Base-by-base conservation (phyloP, 2,113 vertebrate species). In the Chaetops frenatus region DNA sequence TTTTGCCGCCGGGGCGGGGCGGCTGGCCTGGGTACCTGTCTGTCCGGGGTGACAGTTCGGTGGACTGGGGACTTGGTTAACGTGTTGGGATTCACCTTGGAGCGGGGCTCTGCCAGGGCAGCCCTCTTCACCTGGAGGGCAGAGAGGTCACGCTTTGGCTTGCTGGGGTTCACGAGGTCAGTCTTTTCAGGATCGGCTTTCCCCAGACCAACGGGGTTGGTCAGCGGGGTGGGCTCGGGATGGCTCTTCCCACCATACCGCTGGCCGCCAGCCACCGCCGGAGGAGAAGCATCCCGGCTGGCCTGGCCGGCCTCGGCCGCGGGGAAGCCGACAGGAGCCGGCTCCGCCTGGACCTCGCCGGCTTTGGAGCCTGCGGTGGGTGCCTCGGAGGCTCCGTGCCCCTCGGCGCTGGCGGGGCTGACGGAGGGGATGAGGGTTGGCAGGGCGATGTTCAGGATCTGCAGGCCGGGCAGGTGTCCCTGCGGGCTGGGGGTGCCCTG, bases 371-470 rank as follows among this genome's bases (percentile, higher is more conserved):
- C 94, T 1, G 93, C 9, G 6, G 95, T 29, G 6, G 95, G 82
- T 2, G 20, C 40, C 71, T 98, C 98, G 0, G 97, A 77, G 54
- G 96, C 93, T n/a, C 95, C 97, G 7, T 92, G 98, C 36, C 98
- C 94, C 4, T 98, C 98, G 1, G 97, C 2, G 3, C 98, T 61
- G 1, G 98, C 90, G 0, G 98, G 98, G 85, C 98, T 98, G 23
- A 99, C 96, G 0, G 99, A 98, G 29, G 99, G 98, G 38, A 99
- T 98, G 79, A 99, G 96, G 29, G 99, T 97, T 0, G 99, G 99
- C 82, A 99, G 92, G 54, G 99, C 98, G 11, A 99, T 99, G 96
- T 99, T 99, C 9, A 99, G 91, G 48, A 99, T 99, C 97, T 99
- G 99, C 71, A 99, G 97, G 38, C 99, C 97, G 0, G 99, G 98